A percentile compares a stretch with the other conserved stretches of the same genome.
These are phyloP conservation scores for Limonius californicus DNA, from an alignment of 1,140 invertebrate species.

Conservation along the genomic window DNA sequence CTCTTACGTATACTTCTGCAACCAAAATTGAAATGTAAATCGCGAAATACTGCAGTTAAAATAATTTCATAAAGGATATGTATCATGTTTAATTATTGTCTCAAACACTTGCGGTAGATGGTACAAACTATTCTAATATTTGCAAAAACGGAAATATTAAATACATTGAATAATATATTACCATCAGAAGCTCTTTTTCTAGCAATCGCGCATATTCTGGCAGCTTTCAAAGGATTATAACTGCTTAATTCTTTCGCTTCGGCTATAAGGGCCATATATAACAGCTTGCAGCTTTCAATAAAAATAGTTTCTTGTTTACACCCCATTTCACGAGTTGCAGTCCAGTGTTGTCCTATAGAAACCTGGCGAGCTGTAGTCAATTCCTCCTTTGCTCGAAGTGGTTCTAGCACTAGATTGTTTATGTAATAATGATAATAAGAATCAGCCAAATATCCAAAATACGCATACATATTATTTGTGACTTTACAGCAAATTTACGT, in stretches of 20 bases:
- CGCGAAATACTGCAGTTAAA: too few species aligned
- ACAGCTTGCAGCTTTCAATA: conserved; percentile 47
- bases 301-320: conserved; percentile 45
- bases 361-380: conserved; percentile 38
- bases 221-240: conserved; percentile 46
- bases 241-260: conserved; percentile 41
- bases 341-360: conserved; percentile 45
- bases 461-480: too few species aligned
- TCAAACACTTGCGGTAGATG: too few species aligned
- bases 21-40: too few species aligned
- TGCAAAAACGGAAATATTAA: not conserved
- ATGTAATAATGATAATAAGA: too few species aligned
- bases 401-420: conserved; percentile 34
- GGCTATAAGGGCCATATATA: conserved; percentile 49
- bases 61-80: too few species aligned
- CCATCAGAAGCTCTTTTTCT: conserved; percentile 52
- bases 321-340: conserved; percentile 27
- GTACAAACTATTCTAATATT: too few species aligned
- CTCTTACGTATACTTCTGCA: too few species aligned
- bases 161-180: conserved; percentile 25
- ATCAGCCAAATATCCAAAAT: too few species aligned
- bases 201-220: conserved; percentile 49
- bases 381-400: conserved; percentile 35
- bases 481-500: too few species aligned
- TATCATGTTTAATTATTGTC: too few species aligned